Percentiles rank a stretch among this genome's conserved stretches.
phyloP scores from a whole-genome alignment of 2,113 vertebrate genomes.

The Platycercus adscitus region DNA sequence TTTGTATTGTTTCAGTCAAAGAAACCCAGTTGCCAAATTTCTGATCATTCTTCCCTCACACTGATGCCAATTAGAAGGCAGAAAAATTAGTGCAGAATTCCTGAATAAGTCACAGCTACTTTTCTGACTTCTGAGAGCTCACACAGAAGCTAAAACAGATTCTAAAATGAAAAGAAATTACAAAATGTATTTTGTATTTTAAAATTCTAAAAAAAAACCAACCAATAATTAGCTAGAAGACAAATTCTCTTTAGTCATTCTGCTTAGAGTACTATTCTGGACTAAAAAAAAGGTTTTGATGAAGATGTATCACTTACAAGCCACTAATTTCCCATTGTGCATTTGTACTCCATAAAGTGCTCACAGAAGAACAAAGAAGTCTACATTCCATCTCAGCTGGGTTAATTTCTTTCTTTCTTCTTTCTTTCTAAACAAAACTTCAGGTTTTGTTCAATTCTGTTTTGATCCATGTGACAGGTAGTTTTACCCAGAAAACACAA shows the following conservation, averaged over 20 bases:
- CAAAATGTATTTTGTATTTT: neutral
- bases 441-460: neutral
- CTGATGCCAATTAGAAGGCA: neutral
- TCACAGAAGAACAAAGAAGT: neutral
- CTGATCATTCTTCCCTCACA: neutral
- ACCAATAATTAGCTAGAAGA: neutral
- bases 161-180: neutral
- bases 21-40: neutral
- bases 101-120: neutral
- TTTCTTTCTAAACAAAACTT: neutral
- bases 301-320: neutral
- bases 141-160: neutral
- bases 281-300: neutral
- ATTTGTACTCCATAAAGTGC: neutral
- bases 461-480: slow-evolving; percentile 49
- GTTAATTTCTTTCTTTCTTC: neutral
- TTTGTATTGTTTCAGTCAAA: neutral
- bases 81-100: neutral
- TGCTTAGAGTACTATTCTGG: neutral
- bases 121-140: neutral
- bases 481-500: slow-evolving; percentile 72
- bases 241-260: neutral
- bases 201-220: neutral
- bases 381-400: neutral
- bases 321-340: neutral